A percentile compares a stretch with the other conserved stretches of the same genome.
These are phyloP conservation scores for Brotula barbata DNA, from an alignment of 2,797 vertebrate genomes.

Conservation along the genomic window DNA sequence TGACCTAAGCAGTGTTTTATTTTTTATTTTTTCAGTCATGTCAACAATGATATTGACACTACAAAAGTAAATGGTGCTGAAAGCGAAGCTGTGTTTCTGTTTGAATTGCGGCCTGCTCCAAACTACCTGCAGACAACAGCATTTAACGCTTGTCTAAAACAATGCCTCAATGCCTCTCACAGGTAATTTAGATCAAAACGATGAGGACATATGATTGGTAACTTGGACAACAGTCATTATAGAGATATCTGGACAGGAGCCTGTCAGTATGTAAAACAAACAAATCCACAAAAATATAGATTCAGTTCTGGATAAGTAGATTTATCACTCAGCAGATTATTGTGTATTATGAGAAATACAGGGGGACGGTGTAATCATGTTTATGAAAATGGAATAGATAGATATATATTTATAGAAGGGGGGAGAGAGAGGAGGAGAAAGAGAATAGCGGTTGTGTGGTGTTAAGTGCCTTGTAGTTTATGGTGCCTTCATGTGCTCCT, in stretches of 20 bases:
- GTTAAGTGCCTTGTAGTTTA: conserved; percentile 18
- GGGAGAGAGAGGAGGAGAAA: conserved; percentile 17
- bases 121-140: conserved; percentile 28
- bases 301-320: no score
- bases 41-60: conserved; percentile 49
- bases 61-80: conserved; percentile 52
- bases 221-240: no score
- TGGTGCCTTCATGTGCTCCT: conserved; percentile 46
- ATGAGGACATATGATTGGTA: background rate
- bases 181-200: conserved; percentile 14
- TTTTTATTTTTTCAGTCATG: conserved; percentile 10
- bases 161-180: conserved; percentile 2
- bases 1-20: conserved; percentile 1
- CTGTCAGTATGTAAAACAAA: no score
- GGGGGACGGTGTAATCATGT: no score
- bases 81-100: conserved; percentile 39
- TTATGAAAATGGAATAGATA: no score
- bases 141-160: conserved; percentile 30
- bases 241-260: no score
- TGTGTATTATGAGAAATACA: no score
- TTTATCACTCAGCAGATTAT: no score
- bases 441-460: background rate
- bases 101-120: conserved; percentile 26
- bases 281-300: no score
- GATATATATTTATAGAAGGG: no score